Percentiles rank a stretch among this genome's conserved stretches.
phyloP scores from a whole-genome alignment of 2,888 invertebrate species.

The Conchocele bisecta region DNA sequence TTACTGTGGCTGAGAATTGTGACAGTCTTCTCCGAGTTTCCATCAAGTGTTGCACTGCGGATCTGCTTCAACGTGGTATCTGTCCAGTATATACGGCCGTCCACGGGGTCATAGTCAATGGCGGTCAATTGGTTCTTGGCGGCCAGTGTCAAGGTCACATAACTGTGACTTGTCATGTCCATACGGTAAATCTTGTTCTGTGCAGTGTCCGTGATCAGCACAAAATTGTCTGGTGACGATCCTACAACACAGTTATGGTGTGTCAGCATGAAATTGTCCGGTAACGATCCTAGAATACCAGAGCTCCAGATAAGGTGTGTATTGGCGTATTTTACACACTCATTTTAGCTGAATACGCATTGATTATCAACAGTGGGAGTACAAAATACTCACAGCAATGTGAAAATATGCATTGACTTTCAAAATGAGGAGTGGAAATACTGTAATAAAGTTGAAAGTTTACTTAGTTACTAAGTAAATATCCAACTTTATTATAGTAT shows the following conservation, averaged over 20 bases:
- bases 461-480: no score
- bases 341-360: no score
- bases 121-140: conserved; percentile 88
- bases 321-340: no score
- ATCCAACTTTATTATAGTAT: no score
- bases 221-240: conserved; percentile 67
- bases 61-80: conserved; percentile 85
- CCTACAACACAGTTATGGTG: conserved; percentile 48
- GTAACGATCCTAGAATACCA: no score
- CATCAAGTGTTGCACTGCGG: conserved; percentile 63
- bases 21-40: conserved; percentile 58
- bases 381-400: no score
- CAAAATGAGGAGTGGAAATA: no score
- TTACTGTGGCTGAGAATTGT: conserved; percentile 43
- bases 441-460: no score
- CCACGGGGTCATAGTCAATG: conserved; percentile 92
- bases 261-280: no score
- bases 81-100: conserved; percentile 89
- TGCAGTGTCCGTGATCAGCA: conserved; percentile 71
- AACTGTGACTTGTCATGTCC: conserved; percentile 86
- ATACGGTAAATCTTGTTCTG: conserved; percentile 89
- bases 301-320: no score
- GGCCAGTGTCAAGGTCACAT: conserved; percentile 60
- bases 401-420: no score
- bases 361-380: no score